Evolutionary conservation across 1,140 invertebrate genomes (phyloP).

Genomic region (Heliconius eleuchia): DNA sequence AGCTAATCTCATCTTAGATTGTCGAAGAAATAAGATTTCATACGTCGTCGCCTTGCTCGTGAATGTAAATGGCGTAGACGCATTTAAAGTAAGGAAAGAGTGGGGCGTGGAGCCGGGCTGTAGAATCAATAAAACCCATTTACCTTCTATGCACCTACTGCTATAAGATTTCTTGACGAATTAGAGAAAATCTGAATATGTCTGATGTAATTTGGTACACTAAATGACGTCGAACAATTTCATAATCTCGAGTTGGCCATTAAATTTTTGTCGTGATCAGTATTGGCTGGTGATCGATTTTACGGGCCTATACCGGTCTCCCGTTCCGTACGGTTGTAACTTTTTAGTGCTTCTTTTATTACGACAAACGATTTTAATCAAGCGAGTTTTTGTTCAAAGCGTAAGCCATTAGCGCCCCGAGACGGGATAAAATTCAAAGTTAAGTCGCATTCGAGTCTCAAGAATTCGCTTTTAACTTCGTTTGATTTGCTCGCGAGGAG

Average conservation of each 20-base stretch:
- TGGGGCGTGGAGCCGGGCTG: slow-evolving; percentile 25
- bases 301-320: slow-evolving; percentile 68
- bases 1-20: slow-evolving; percentile 78
- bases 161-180: slow-evolving; percentile 42
- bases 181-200: slow-evolving; percentile 59
- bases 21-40: slow-evolving; percentile 80
- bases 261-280: slow-evolving; percentile 75
- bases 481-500: slow-evolving; percentile 51
- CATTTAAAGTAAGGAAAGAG: slow-evolving; percentile 18
- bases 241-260: slow-evolving; percentile 65
- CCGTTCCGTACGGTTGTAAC: slow-evolving; percentile 76
- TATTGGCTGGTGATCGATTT: slow-evolving; percentile 74
- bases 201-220: slow-evolving; percentile 48
- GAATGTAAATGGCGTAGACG: slow-evolving; percentile 67
- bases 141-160: slow-evolving; percentile 60
- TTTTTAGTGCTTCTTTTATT: slow-evolving; percentile 80
- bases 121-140: slow-evolving; percentile 58
- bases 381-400: slow-evolving; percentile 76
- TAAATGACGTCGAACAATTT: slow-evolving; percentile 35
- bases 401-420: slow-evolving; percentile 68
- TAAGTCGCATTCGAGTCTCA: slow-evolving; percentile 67
- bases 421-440: slow-evolving; percentile 71
- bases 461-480: slow-evolving; percentile 72
- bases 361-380: slow-evolving; percentile 81
- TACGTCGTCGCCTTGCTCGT: slow-evolving; percentile 63